Percentiles rank a stretch among this genome's conserved stretches.
Evolutionary conservation across 1,140 invertebrate genomes (phyloP).

Genomic region (Drosophila ohnishii): DNA sequence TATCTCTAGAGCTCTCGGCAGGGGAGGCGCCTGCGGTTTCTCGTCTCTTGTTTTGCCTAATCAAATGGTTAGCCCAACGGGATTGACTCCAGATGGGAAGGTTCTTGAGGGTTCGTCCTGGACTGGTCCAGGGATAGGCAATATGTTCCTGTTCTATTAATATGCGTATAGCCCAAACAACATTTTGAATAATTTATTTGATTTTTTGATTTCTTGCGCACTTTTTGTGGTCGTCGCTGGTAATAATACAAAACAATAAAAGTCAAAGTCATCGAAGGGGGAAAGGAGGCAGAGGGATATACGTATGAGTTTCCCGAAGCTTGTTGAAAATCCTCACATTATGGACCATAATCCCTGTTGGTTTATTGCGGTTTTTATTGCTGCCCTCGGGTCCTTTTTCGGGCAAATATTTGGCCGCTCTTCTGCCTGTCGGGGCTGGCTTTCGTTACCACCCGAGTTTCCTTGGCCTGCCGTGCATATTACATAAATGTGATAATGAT

Average conservation of each 20-base stretch:
- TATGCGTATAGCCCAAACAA: conserved; percentile 42
- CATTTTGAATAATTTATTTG: conserved; percentile 80
- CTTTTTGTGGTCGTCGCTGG: conserved; percentile 45
- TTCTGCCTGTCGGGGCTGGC: conserved; percentile 23
- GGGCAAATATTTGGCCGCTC: conserved; percentile 62
- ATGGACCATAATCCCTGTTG: conserved; percentile 76
- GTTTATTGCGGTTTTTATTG: conserved; percentile 81
- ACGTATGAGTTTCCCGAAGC: conserved; percentile 39
- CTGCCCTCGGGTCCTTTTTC: conserved; percentile 26
- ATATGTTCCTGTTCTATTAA: conserved; percentile 65
- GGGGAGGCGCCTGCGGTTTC: conserved; percentile 56
- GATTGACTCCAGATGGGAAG: conserved; percentile 25
- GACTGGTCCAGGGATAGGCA: conserved; percentile 29
- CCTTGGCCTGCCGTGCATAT: conserved; percentile 51
- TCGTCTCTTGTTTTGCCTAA: conserved; percentile 58
- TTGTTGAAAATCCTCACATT: conserved; percentile 69
- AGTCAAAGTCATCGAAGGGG: conserved; percentile 35
- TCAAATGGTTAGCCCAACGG: conserved; percentile 59
- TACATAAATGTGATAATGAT: conserved; percentile 80
- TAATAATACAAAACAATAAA: conserved; percentile 76
- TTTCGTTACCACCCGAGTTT: conserved; percentile 15
- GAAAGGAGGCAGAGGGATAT: not conserved
- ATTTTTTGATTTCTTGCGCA: conserved; percentile 76
- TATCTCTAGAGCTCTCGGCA: conserved; percentile 10
- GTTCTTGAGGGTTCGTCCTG: conserved; percentile 35